Evolutionary conservation across 2,888 invertebrate species (phyloP), one percentile per base, ranked within the genome.

Genomic region (Eulithis prunata): DNA sequence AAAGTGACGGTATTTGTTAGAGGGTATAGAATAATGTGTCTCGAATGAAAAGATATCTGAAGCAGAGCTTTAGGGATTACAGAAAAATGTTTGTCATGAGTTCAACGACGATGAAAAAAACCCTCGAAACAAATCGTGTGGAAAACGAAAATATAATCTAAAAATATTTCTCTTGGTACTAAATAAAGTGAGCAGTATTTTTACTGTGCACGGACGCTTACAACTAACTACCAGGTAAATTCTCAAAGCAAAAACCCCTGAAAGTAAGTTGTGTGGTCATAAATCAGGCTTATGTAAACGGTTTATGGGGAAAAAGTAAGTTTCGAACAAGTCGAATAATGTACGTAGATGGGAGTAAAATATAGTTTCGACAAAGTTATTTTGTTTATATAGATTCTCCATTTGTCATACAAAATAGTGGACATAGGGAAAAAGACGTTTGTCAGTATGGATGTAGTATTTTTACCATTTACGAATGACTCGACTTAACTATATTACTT

Each of bases 251-350:
- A 86, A 88, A 87, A 80, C 74, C 76, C 76, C 82, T 21, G 79
- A 81, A 78, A 79, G 82, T n/a, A 85, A 84, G 85, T 87, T 85
- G 84, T 82, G 80, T 72, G 76, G 65, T 58, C 75, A 83, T 87
- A 87, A 87, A 85, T 87, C 87, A 85, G 82, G 74, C 80, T 83
- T 86, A 86, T 82, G 80, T 83, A 84, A 85, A 83, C 81, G 81
- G 77, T 82, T 80, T 71, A 77, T 73, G 70, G 77, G 80, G 74
- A 69, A 74, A 71, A 74, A 72, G 73, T 72, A 75, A 66, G 62
- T 72, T 75, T 72, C 66, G 61, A 73, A 71, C 73, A 71, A 74
- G 68, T 67, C 71, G 64, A 71, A 74, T 76, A 78, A 73, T 76
- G 71, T 72, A 63, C 67, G 68, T 28, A 66, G 62, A 70, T 72